Conservation (phyloP, 2,888 invertebrate species). For the Mystacides longicornis region DNA sequence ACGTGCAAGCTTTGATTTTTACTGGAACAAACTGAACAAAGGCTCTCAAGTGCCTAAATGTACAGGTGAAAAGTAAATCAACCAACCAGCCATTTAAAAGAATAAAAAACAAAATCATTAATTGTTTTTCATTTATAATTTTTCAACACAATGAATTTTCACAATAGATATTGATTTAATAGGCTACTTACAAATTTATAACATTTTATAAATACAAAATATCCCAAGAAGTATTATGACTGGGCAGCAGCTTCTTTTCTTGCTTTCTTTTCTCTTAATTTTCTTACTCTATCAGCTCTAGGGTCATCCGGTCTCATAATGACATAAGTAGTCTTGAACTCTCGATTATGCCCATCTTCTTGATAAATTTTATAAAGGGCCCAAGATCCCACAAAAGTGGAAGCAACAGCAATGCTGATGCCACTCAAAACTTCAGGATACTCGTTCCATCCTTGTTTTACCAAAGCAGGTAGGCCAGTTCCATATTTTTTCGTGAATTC, state of each 20-base stretch:
- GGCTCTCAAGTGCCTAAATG: too few relatives aligned
- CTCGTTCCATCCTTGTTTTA: constrained; percentile 46
- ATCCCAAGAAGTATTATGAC: too few relatives aligned
- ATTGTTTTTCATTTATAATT: too few relatives aligned
- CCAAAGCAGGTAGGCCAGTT: constrained; percentile 4
- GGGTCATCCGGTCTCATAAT: constrained; percentile 65
- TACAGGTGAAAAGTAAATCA: too few relatives aligned
- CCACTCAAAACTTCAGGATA: constrained; percentile 64
- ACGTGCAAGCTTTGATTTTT: too few relatives aligned
- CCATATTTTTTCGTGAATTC: background rate
- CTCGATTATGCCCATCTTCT: constrained; percentile 58
- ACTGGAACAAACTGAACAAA: too few relatives aligned
- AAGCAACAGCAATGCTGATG: constrained; percentile 50
- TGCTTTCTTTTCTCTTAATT: background rate
- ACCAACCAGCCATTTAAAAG: too few relatives aligned
- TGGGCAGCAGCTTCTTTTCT: background rate
- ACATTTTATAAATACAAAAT: too few relatives aligned
- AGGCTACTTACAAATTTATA: too few relatives aligned
- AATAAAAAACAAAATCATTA: too few relatives aligned
- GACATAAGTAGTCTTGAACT: constrained; percentile 55
- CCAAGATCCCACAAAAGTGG: constrained; percentile 44
- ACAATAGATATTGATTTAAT: too few relatives aligned
- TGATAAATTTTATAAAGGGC: constrained; percentile 46
- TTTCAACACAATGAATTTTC: too few relatives aligned
- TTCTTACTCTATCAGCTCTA: constrained; percentile 42